Evolutionary conservation across 92 coral and sea anemone species (phyloP).

Genomic region (Bergia puertoricense): DNA sequence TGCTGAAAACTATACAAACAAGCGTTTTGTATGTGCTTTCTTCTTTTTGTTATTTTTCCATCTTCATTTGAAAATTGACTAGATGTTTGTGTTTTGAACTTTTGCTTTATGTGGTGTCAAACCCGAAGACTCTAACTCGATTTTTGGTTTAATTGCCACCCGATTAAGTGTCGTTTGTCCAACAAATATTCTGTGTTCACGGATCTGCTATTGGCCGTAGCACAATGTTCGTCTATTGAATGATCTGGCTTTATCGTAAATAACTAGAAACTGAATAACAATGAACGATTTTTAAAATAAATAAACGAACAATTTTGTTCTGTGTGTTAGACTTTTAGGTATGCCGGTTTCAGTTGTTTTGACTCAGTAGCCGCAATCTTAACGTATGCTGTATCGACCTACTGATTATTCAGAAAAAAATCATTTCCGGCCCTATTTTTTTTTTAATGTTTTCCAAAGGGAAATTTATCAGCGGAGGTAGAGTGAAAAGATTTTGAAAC

Average conservation of each 20-base stretch:
- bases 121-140: neutral
- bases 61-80: neutral
- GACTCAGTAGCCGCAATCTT: neutral
- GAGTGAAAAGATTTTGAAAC: neutral
- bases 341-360: neutral
- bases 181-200: neutral
- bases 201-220: neutral
- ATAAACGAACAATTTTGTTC: neutral
- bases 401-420: too few species aligned
- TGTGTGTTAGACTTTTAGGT: neutral
- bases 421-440: neutral
- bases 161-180: slow-evolving; percentile 2
- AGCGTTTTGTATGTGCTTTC: neutral
- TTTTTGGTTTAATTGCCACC: neutral
- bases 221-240: neutral
- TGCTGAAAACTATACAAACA: neutral
- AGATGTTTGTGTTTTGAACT: neutral
- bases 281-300: too few species aligned
- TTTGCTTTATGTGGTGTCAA: neutral
- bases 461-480: neutral
- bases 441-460: too few species aligned
- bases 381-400: neutral
- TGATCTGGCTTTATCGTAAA: neutral
- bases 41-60: neutral
- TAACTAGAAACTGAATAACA: too few species aligned